Percentiles rank a stretch among this genome's conserved stretches.
Conservation (phyloP, 2,888 invertebrate genomes). For the Anagyrus pseudococci region DNA sequence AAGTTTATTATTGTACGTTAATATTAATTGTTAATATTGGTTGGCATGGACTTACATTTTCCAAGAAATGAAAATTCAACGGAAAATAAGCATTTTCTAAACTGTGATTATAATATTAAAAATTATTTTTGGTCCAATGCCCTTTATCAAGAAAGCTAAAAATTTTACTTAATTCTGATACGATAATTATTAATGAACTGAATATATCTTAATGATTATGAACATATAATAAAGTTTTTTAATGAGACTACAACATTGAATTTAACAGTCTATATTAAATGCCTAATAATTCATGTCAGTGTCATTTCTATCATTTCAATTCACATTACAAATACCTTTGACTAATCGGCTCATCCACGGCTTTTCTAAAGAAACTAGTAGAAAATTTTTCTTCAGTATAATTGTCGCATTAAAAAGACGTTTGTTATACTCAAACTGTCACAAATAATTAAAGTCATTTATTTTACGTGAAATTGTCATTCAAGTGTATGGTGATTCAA, state of each 20-base stretch:
- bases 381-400: no score
- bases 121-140: slow-evolving; percentile 36
- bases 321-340: slow-evolving; percentile 7
- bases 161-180: slow-evolving; percentile 32
- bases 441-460: no score
- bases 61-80: slow-evolving; percentile 19
- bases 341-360: slow-evolving; percentile 45
- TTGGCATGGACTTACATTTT: slow-evolving; percentile 29
- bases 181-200: slow-evolving; percentile 17
- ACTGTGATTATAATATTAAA: slow-evolving; percentile 37
- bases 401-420: no score
- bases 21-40: slow-evolving; percentile 23
- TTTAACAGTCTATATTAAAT: slow-evolving; percentile 12
- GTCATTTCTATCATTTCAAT: slow-evolving; percentile 28
- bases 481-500: no score
- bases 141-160: slow-evolving; percentile 29
- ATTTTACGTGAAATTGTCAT: no score
- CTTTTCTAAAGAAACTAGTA: no score
- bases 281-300: slow-evolving; percentile 14
- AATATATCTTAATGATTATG: slow-evolving; percentile 25
- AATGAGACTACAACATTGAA: slow-evolving; percentile 21
- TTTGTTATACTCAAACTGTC: no score
- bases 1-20: slow-evolving; percentile 15
- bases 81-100: slow-evolving; percentile 26
- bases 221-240: slow-evolving; percentile 24